Evolutionary conservation across 1,140 invertebrate species (phyloP).

Genomic region (Chironomus striatipennis): DNA sequence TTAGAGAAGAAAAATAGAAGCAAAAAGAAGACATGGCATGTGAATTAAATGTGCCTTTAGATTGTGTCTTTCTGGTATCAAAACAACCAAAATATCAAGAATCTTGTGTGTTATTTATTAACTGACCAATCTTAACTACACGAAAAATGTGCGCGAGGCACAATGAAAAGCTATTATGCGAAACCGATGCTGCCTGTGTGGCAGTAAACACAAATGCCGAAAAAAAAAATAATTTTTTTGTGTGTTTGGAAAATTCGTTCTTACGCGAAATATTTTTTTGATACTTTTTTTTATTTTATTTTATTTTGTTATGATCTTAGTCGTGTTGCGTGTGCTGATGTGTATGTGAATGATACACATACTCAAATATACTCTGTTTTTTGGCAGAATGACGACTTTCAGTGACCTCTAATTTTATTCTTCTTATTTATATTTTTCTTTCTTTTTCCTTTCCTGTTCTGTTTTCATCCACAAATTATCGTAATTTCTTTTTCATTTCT

Average conservation of each 20-base stretch:
- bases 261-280: not conserved
- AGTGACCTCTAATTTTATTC: constrained; percentile 17
- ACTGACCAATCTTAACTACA: constrained; percentile 22
- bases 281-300: not conserved
- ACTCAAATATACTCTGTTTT: not conserved
- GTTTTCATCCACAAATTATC: not conserved
- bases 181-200: constrained; percentile 4
- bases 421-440: not conserved
- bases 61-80: not conserved
- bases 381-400: constrained; percentile 10
- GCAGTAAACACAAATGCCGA: not conserved
- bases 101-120: constrained; percentile 21
- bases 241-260: not conserved
- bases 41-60: too few species aligned
- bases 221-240: not conserved
- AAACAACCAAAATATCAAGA: not conserved
- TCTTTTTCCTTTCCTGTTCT: constrained; percentile 11
- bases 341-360: not conserved
- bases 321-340: not conserved
- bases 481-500: not conserved
- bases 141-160: not conserved
- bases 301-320: not conserved
- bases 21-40: too few species aligned
- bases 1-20: too few species aligned
- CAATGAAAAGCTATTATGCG: constrained; percentile 1